Evolutionary conservation across 2,888 invertebrate species (phyloP), one percentile per base, ranked within the genome.

Genomic region (Rotaria macrura): DNA sequence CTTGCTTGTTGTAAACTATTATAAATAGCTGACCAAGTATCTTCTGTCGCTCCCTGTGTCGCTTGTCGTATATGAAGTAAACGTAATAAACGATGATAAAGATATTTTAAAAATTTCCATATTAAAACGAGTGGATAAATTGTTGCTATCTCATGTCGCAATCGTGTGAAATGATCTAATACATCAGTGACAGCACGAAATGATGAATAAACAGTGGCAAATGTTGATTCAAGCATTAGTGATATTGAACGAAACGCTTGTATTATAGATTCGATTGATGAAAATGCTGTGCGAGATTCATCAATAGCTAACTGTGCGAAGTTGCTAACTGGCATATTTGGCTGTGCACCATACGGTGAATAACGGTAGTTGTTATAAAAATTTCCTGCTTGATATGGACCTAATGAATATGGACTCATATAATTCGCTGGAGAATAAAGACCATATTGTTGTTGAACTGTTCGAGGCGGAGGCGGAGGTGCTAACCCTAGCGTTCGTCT

Each of bases 191-290:
- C 95, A 85, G 98, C 97, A 89, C 95, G 93, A 90, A 97, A 98
- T 0, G 97, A 97, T 90, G 95, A 96, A 38, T 96, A 95, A 89
- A 98, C 93, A 6, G 97, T 97, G 90, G 95, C 95, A 91, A 96
- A 97, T 83, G 97, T 97, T 40, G 96, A 97, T 89, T 97, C 97
- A 86, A 98, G 91, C 96, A 98, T 96, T 93, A 96, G 95, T 5
- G 96, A 95, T 5, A 98, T 93, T 85, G 97, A 96, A 34, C 95
- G 94, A 88, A 97, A 95, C 0, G 97, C 96, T 88, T 94, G 93
- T 4, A 96, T 95, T 38, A 97, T 92, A 85, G 95, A 94, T 91
- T 97, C 96, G 88, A 98, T 95, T 25, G 95, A 96, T 89, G 96
- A 95, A 91, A 98, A 98, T 14, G 98, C 95, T 86, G 95, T 94